These are phyloP conservation scores for Euphonia xanthogaster DNA, from an alignment of 2,797 vertebrate species.

Conservation along the genomic window DNA sequence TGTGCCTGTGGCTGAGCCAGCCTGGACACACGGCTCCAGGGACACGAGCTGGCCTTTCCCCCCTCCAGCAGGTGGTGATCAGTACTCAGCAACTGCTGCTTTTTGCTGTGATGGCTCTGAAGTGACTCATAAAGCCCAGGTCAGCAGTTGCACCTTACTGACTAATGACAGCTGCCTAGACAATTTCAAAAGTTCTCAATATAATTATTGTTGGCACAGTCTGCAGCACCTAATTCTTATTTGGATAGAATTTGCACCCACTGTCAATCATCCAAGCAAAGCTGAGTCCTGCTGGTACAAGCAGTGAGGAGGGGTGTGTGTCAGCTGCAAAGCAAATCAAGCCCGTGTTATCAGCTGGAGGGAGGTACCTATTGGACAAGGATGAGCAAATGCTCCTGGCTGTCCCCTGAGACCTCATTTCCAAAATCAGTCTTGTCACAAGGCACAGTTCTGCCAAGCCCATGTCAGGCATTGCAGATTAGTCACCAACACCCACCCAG, in stretches of 20 bases:
- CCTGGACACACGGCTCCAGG: background rate
- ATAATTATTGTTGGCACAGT: background rate
- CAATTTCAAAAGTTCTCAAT: background rate
- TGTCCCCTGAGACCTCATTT: background rate
- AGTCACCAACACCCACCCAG: background rate
- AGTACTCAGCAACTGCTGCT: background rate
- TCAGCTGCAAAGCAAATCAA: background rate
- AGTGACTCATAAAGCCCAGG: background rate
- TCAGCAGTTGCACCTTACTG: background rate
- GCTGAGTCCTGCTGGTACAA: background rate
- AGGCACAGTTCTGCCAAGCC: background rate
- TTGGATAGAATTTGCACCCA: background rate
- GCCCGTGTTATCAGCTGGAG: background rate
- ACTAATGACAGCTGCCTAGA: background rate
- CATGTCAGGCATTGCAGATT: background rate
- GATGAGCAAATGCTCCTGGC: background rate
- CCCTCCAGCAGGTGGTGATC: background rate
- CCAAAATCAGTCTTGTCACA: constrained; percentile 6
- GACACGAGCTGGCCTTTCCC: background rate
- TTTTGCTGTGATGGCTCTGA: background rate
- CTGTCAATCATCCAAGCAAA: background rate
- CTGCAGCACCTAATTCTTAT: background rate
- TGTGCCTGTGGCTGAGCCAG: background rate
- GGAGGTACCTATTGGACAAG: background rate
- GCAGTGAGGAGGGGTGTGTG: background rate